phyloP scores from a whole-genome alignment of 2,888 invertebrate genomes.

The Lottia gigantea region DNA sequence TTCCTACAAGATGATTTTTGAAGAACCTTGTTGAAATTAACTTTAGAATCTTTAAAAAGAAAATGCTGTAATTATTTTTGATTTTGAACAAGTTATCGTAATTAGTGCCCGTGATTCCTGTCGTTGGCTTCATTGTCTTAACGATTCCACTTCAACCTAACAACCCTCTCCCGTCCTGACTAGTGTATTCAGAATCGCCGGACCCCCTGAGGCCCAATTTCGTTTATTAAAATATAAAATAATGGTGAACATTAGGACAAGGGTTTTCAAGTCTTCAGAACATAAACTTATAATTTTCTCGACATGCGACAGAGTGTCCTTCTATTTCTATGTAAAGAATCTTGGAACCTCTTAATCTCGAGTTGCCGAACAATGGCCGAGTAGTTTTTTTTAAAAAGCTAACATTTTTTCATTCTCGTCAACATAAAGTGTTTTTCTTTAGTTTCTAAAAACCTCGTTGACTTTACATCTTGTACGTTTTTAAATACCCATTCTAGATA shows the following conservation, averaged over 20 bases:
- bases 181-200: background rate
- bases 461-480: slow-evolving; percentile 2
- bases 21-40: no score
- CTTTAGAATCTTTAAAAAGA: no score
- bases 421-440: background rate
- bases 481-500: background rate
- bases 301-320: slow-evolving; percentile 12
- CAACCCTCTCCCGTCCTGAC: slow-evolving; percentile 2
- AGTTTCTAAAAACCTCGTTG: background rate
- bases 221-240: slow-evolving; percentile 10
- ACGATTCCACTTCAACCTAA: background rate
- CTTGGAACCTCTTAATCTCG: background rate
- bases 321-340: slow-evolving; percentile 13
- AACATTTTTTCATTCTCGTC: background rate
- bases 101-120: background rate
- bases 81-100: slow-evolving; percentile 5
- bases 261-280: slow-evolving; percentile 2
- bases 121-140: background rate
- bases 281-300: slow-evolving; percentile 20
- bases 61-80: background rate
- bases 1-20: no score
- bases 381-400: background rate
- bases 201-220: slow-evolving; percentile 10
- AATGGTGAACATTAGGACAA: slow-evolving; percentile 6
- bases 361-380: background rate